Base-by-base conservation (phyloP, 2,888 invertebrate genomes). In the Drosophila formosana region DNA sequence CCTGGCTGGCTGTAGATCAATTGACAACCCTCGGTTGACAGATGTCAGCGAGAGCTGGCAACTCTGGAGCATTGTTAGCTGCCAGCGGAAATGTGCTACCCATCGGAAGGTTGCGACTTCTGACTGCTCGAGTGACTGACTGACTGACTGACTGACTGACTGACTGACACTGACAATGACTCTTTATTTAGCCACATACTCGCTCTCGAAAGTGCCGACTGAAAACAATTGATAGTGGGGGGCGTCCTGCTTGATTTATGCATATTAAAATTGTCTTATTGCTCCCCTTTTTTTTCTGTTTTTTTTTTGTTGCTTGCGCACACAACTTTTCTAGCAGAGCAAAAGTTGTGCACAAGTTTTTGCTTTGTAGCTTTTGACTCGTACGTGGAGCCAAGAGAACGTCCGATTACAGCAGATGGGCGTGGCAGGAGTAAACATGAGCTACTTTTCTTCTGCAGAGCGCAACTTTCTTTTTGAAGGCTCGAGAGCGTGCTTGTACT, bases 231-330 rank as follows among this genome's bases (percentile, higher is more conserved):
- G 63, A 60, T 56, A 71, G 30, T 11, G 41, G 49, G 26, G 56
- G 11, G n/a, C 34, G 55, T 47, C 26, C 56, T 37, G 53, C 73
- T 69, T 88, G 82, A 84, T 80, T 82, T 85, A 79, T 85, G 82
- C 74, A 88, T 87, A 88, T 85, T 88, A 86, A 88, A 81, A 78
- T 60, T 70, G 57, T 74, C 73, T 82, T 82, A 73, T 71, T 72
- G 68, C 52, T 53, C 41, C 56, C 23, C 41, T 9, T 26, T 47
- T 30, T 30, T 46, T 32, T 18, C 18, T 18, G 18, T 18, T 18
- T 37, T 63, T 1, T 18, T 3, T 63, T n/a, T 25, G 5, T 49
- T 47, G 57, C 9, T 9, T 30, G 30, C 30, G 41, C 37, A 30
- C 45, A 13, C 6, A 45, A 55, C 45, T 66, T 49, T 63, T 18